These are phyloP conservation scores for Podarcis muralis DNA, from an alignment of 2,113 vertebrate genomes.

Conservation along the genomic window DNA sequence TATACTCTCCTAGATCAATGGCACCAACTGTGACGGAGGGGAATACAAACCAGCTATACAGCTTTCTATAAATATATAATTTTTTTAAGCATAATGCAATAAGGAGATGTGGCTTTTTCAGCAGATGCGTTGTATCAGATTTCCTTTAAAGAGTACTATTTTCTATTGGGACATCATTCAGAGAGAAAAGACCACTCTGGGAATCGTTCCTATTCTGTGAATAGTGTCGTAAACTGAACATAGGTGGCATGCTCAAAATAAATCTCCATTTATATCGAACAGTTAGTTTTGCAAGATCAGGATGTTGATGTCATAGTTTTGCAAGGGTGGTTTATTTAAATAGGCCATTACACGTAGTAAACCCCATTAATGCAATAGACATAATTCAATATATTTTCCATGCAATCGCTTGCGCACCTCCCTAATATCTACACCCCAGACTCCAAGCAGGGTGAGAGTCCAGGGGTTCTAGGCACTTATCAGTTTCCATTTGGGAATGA, in stretches of 20 bases:
- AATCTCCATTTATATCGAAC: background rate
- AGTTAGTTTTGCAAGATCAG: background rate
- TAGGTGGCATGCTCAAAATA: too few species aligned
- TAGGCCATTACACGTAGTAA: background rate
- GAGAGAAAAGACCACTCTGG: background rate
- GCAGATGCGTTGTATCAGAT: conserved; percentile 1
- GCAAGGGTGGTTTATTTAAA: background rate
- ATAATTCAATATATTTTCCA: conserved; percentile 13
- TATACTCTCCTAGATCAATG: conserved; percentile 11
- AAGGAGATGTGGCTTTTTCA: background rate
- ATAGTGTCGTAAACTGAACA: background rate
- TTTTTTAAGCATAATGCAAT: background rate
- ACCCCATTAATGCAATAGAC: background rate
- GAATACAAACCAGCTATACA: background rate
- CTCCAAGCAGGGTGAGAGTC: too few species aligned
- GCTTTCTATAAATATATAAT: background rate
- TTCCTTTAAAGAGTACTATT: conserved; percentile 32
- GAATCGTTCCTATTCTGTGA: background rate
- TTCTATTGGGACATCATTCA: conserved; percentile 20
- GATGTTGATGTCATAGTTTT: background rate
- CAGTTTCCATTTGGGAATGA: too few species aligned
- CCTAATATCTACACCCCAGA: background rate
- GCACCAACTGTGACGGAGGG: background rate
- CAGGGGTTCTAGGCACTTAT: too few species aligned
- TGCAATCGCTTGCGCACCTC: conserved; percentile 9